Base-by-base conservation (phyloP, 2,888 invertebrate species). In the Polymixis lichenea region DNA sequence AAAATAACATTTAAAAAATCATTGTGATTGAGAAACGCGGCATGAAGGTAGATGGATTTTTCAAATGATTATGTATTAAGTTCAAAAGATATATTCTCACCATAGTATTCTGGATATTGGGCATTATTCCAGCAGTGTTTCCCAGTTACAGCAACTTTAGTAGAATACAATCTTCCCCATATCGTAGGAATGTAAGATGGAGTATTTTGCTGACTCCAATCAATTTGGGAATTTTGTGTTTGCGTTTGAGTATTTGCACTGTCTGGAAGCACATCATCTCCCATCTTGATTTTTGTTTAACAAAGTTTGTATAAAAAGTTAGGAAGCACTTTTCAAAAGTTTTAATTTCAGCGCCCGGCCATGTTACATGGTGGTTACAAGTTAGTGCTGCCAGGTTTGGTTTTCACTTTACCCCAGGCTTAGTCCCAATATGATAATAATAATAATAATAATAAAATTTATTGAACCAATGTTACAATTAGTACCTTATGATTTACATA, bases 151-250 rank as follows among this genome's bases (percentile, higher is more conserved):
- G 93, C 90, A n/a, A 91, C 86, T 87, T 95, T 95, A 0, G 94
- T 95, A 0, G 95, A 94, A 87, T 96, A 97, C 60, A 97, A 90
- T 87, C 97, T 93, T 65, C 97, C 97, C 97, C 97, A 97, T 88
- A 96, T 88, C 15, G 90, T 96, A 77, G 96, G 95, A 84, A 96
- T 96, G 77, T 86, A 91, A 70, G 93, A 88, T 79, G 95, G 95
- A 80, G 94, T 93, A 72, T 92, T 94, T 38, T 91, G 91, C 86
- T 96, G 96, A 89, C 95, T 96, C 96, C 95, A 96, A 69, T 96
- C 96, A 25, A 95, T 88, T 88, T 96, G 95, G 0, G 96, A 96
- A 75, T 93, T 95, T 86, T 96, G 96, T 0, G 96, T 96, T 89
- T 97, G 97, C 0, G 96, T 97, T 87, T 97, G 96, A 0, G 96